Conservation (phyloP, 2,113 vertebrate genomes). For the Mesembrinibis cayennensis region DNA sequence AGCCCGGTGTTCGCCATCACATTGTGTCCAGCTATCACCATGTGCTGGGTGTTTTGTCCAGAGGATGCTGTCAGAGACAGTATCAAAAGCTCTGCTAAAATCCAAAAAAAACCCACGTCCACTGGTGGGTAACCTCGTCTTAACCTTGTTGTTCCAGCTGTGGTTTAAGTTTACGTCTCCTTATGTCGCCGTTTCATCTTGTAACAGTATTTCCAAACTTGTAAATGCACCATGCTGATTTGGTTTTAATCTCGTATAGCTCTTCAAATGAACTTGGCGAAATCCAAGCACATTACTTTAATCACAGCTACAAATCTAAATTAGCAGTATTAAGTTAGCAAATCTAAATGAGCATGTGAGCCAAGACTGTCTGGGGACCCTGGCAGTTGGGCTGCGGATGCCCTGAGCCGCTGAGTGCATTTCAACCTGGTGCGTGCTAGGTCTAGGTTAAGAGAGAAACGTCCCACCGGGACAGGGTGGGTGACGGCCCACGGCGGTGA, state of each 20-base stretch:
- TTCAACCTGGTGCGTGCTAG: neutral
- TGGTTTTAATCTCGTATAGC: neutral
- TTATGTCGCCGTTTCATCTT: fast-evolving
- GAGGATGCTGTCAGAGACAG: neutral
- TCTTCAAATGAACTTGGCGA: neutral
- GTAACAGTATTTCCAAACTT: neutral
- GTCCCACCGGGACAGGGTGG: neutral
- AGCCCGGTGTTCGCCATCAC: fast-evolving
- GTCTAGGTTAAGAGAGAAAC: neutral
- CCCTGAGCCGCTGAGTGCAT: neutral
- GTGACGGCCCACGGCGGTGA: neutral
- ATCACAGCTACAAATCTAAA: neutral
- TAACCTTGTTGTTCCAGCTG: neutral
- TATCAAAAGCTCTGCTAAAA: neutral
- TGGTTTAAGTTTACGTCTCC: fast-evolving
- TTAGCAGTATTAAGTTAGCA: neutral
- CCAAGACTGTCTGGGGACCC: neutral
- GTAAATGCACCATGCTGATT: neutral
- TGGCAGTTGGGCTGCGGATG: neutral
- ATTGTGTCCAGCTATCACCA: neutral
- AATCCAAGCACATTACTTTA: neutral
- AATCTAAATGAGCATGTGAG: neutral
- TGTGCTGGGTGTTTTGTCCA: neutral
- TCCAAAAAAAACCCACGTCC: neutral
- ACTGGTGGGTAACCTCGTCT: neutral